Base-by-base conservation (phyloP, 2,888 invertebrate genomes). In the Diplazon laetatorius region DNA sequence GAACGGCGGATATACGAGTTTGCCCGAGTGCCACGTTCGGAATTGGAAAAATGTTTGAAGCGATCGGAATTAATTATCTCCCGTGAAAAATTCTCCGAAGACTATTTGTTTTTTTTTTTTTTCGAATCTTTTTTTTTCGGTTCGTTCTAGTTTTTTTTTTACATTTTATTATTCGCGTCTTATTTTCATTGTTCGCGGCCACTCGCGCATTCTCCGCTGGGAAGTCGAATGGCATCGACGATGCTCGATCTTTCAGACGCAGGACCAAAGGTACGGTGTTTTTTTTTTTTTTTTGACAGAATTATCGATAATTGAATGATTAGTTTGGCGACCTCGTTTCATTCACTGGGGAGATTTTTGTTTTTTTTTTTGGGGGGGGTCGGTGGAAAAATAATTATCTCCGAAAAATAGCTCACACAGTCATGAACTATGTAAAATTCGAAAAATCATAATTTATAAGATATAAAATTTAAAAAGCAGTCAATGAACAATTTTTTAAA, bases 1-100 rank as follows among this genome's bases (percentile, higher is more conserved):
- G n/a, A n/a, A n/a, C n/a, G n/a, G n/a, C n/a, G n/a, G n/a, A n/a
- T n/a, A n/a, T 39, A 12, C 30, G 16, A 46, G 20, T 63, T 37
- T 22, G 6, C 66, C 10, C 39, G 22, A 66, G 39, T 52, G 52
- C 39, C 22, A 42, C 66, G 52, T 10, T 18, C 66, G 66, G 66
- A 68, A 68, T 68, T 68, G 66, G 66, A 68, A 68, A 68, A 68
- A 55, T 68, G 66, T 68, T 68, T 55, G 66, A 68, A 55, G 16
- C 66, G 66, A 68, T 68, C 30, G 66, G 55, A 68, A 68, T 68
- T 68, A 68, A 68, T 68, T 68, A 68, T 68, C 66, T 55, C 55
- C n/a, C n/a, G 25, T 12, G 9, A 55, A 68, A 55, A 42, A 68
- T 39, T 68, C 1, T 6, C 16, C 8, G 42, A 10, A 35, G 35